These are phyloP conservation scores for Petrolisthes cinctipes DNA, from an alignment of 2,888 invertebrate genomes.

Conservation along the genomic window DNA sequence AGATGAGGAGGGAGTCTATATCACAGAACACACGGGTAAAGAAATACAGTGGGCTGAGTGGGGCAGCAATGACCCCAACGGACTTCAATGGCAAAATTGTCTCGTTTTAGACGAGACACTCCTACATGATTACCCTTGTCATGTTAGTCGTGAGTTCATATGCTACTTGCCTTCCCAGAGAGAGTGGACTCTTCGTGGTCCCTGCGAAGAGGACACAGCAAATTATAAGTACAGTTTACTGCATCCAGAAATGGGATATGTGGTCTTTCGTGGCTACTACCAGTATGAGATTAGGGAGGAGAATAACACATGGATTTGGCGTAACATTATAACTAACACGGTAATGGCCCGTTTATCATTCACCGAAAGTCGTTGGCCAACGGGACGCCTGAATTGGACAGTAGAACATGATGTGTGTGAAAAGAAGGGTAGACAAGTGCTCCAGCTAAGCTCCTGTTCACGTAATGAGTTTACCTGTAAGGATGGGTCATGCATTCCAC, in stretches of 20 bases:
- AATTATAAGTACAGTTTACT: constrained; percentile 49
- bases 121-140: constrained; percentile 51
- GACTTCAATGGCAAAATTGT: constrained; percentile 53
- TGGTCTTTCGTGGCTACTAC: constrained; percentile 53
- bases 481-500: constrained; percentile 48
- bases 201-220: constrained; percentile 53
- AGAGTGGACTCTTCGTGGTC: constrained; percentile 48
- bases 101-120: constrained; percentile 21
- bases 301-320: constrained; percentile 31
- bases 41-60: constrained; percentile 39
- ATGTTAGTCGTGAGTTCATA: constrained; percentile 32
- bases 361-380: constrained; percentile 39
- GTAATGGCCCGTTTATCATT: constrained; percentile 26
- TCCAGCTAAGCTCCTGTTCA: constrained; percentile 47
- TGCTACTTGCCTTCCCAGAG: constrained; percentile 36
- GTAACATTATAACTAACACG: constrained; percentile 36
- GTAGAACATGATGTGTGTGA: constrained; percentile 44
- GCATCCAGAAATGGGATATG: constrained; percentile 24
- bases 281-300: constrained; percentile 45
- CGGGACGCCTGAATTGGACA: constrained; percentile 49
- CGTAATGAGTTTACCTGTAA: constrained; percentile 33
- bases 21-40: constrained; percentile 35
- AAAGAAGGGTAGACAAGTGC: constrained; percentile 28
- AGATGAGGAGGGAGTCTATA: constrained; percentile 32
- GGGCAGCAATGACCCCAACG: constrained; percentile 53